Evolutionary conservation across 2,113 vertebrate species (phyloP).

Genomic region (Dendropsophus ebraccatus): DNA sequence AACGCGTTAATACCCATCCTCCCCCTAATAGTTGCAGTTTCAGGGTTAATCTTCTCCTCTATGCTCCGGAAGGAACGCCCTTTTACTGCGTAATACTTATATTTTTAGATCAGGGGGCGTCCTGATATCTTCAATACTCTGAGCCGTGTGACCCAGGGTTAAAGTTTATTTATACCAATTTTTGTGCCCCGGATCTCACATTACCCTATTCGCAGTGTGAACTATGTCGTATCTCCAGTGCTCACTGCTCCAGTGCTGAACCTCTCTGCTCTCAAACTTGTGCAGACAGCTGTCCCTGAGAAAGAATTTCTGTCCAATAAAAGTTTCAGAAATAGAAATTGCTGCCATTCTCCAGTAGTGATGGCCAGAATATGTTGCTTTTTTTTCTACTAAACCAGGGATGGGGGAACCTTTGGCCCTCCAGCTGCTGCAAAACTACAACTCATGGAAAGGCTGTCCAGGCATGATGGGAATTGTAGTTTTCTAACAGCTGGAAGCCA

Average conservation of each 20-base stretch:
- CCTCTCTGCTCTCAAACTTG: neutral
- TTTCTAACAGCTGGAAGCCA: too few species aligned
- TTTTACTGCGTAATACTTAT: neutral
- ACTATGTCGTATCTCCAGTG: neutral
- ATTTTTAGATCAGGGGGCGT: conserved; percentile 12
- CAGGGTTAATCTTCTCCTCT: neutral
- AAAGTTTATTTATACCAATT: neutral
- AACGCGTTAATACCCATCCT: too few species aligned
- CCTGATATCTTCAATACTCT: neutral
- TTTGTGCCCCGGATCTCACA: neutral
- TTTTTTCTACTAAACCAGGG: too few species aligned
- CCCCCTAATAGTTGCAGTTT: too few species aligned
- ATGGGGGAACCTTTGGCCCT: too few species aligned
- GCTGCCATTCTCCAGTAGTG: neutral
- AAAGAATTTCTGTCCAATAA: neutral
- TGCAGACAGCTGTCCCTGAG: neutral
- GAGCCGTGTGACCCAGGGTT: neutral
- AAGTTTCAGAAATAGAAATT: conserved; percentile 11
- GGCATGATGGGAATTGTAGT: too few species aligned
- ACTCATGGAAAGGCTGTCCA: too few species aligned
- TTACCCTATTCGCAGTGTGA: neutral
- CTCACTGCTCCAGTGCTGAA: neutral
- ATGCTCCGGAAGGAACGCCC: neutral
- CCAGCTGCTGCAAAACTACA: too few species aligned
- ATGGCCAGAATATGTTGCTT: neutral